Conservation (phyloP, 2,797 vertebrate genomes). For the Coilia nasus region DNA sequence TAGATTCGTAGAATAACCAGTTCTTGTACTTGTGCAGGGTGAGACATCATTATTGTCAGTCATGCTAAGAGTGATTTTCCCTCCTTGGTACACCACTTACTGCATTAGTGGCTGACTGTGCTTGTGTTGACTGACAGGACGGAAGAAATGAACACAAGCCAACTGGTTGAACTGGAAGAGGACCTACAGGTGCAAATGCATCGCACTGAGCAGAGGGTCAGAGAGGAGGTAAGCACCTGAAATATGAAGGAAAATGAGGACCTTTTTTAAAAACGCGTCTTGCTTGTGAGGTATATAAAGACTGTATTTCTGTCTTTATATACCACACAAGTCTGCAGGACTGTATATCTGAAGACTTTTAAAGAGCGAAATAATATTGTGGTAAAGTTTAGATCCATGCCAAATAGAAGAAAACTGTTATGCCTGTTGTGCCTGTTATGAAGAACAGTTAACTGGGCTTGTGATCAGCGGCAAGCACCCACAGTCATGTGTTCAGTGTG, state of each 20-base stretch:
- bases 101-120: neutral
- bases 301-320: too few species aligned
- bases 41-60: neutral
- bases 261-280: too few species aligned
- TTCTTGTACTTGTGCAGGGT: neutral
- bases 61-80: neutral
- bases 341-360: too few species aligned
- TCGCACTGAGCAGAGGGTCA: constrained; percentile 66
- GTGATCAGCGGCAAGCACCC: too few species aligned
- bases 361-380: too few species aligned
- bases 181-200: constrained; percentile 73
- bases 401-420: too few species aligned
- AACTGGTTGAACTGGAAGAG: constrained; percentile 76
- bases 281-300: too few species aligned
- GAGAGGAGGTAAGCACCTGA: constrained; percentile 69
- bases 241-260: too few species aligned
- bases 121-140: constrained; percentile 59
- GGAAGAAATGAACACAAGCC: constrained; percentile 72
- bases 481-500: neutral
- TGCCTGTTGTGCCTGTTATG: too few species aligned
- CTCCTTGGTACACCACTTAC: neutral
- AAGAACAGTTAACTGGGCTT: too few species aligned
- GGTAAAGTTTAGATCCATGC: too few species aligned
- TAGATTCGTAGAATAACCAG: neutral
- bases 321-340: too few species aligned